Conservation (phyloP, 92 coral and sea anemone genomes). For the Porites divaricata region DNA sequence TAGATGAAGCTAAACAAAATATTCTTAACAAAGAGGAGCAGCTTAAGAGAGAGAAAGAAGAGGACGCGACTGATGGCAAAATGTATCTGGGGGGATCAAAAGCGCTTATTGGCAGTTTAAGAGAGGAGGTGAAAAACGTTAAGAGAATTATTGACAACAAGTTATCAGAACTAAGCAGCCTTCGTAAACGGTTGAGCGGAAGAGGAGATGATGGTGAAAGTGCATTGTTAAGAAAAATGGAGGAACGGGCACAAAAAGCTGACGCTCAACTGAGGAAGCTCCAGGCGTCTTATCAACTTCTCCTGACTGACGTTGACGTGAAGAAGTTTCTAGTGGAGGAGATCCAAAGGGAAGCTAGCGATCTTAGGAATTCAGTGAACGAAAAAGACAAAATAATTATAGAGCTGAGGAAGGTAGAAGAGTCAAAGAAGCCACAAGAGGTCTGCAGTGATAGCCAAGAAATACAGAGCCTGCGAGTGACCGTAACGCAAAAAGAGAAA, state of each 20-base stretch:
- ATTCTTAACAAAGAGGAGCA: conserved; percentile 23
- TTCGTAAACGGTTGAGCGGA: conserved; percentile 8
- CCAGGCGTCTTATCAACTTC: conserved; percentile 34
- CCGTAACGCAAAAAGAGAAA: conserved; percentile 61
- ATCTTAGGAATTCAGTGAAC: conserved; percentile 5
- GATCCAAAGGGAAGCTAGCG: conserved; percentile 16
- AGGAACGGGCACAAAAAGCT: conserved; percentile 32
- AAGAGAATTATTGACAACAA: conserved; percentile 26
- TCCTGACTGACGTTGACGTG: conserved; percentile 26
- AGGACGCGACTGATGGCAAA: conserved; percentile 24
- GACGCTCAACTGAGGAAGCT: conserved; percentile 43
- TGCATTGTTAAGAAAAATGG: conserved; percentile 5
- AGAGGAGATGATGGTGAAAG: conserved; percentile 12
- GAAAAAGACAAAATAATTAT: conserved; percentile 26
- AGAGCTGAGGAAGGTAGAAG: conserved; percentile 28
- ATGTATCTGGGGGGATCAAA: background rate
- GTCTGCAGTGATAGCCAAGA: conserved; percentile 48
- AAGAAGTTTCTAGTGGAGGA: conserved; percentile 38
- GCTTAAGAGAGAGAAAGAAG: background rate
- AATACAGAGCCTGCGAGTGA: conserved; percentile 49
- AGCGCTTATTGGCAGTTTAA: conserved; percentile 15
- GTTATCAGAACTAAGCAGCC: conserved; percentile 3
- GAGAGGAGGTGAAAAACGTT: conserved; percentile 35
- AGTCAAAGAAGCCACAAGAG: conserved; percentile 7
- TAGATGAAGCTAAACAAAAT: conserved; percentile 35